Evolutionary conservation across 2,797 vertebrate species (phyloP), one percentile per base, ranked within the genome.

Genomic region (Pseudochromis fuscus): DNA sequence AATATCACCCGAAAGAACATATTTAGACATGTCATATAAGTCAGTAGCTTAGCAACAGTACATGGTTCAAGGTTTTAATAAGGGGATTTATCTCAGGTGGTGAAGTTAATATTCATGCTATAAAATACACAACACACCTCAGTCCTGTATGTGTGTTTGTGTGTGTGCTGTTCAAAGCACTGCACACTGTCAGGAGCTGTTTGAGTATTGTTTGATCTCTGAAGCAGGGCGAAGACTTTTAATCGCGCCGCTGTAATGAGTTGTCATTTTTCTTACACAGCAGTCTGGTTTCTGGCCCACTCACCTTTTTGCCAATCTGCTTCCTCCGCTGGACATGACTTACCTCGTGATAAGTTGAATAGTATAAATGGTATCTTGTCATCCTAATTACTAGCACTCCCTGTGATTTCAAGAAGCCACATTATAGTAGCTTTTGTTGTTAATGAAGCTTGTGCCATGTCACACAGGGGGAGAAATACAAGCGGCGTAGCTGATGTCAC

Each of bases 1-100:
- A 1, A 44, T 7, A 52, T 56, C 5, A 7, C 27, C 46, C 50
- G 4, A 23, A 24, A 52, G 38, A 49, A 44, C 35, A 51, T 19
- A 16, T 38, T 57, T 68, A 27, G 10, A 59, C 8, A 7, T 52
- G 37, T 7, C 16, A 63, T 64, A 33, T 42, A 15, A 46, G 31
- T 55, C 51, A n/a, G 86, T 89, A 83, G 40, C 87, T 56, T 82
- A 75, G 83, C 87, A 91, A 88, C 87, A 61, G 55, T 38, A 59
- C 5, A 19, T 19, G 24, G 7, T 21, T 53, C 5, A 55, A 65
- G 60, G 46, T 53, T 77, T 33, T 31, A 16, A 38, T 62, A 24
- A 18, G 64, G 56, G 48, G 0, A 24, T 69, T 55, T 72, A 31
- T 12, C 31, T 55, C 13, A 7, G 27, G 21, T 50, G 4, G 7